A percentile compares a stretch with the other conserved stretches of the same genome.
Evolutionary conservation across 1,140 invertebrate genomes (phyloP).

Genomic region (Monomorium pharaonis): DNA sequence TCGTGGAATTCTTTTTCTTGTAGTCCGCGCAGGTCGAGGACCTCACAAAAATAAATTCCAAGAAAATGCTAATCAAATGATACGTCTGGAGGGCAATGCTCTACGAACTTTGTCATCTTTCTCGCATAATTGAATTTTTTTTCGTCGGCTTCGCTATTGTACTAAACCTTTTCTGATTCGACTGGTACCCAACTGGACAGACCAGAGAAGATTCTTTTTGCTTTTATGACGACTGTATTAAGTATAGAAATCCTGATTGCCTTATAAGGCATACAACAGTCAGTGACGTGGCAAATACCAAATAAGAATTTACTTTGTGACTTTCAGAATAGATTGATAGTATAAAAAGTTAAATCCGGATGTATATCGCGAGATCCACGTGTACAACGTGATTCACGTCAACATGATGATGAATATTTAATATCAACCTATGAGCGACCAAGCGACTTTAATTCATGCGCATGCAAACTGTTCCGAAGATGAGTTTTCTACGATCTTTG

Average conservation of each 20-base stretch:
- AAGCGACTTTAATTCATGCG: neutral
- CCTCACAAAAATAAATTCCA: slow-evolving; percentile 22
- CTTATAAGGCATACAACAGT: neutral
- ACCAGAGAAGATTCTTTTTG: neutral
- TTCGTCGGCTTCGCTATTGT: neutral
- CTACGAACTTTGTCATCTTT: neutral
- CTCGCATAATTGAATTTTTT: slow-evolving; percentile 36
- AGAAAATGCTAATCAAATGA: neutral
- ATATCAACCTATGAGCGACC: neutral
- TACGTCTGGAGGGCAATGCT: slow-evolving; percentile 23
- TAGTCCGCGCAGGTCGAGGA: slow-evolving; percentile 42
- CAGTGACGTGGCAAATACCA: slow-evolving; percentile 25
- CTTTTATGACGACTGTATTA: neutral
- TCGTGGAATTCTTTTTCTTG: neutral
- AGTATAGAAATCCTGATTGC: slow-evolving; percentile 32
- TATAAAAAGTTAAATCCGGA: slow-evolving; percentile 29
- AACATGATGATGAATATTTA: slow-evolving; percentile 27
- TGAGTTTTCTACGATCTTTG: neutral
- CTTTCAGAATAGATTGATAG: neutral
- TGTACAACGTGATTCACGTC: neutral
- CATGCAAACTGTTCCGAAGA: neutral
- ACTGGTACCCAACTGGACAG: neutral
- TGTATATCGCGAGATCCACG: neutral
- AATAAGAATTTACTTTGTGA: slow-evolving; percentile 31
- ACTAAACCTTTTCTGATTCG: neutral